These are phyloP conservation scores for Oncorhynchus tshawytscha DNA, from an alignment of 2,113 vertebrate genomes.

Conservation along the genomic window DNA sequence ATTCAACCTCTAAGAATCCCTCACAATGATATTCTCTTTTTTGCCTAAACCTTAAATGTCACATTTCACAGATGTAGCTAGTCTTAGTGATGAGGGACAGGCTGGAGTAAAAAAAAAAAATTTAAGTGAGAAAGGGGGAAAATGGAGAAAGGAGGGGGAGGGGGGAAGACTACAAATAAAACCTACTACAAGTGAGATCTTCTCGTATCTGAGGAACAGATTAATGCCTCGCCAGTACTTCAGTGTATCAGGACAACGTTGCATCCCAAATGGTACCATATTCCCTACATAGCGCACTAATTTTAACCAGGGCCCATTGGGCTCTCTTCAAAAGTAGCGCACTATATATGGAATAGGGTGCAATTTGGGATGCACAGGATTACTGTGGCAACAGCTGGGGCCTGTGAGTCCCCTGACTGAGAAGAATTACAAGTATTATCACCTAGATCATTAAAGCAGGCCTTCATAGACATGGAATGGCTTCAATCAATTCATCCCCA, in stretches of 20 bases:
- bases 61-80: constrained; percentile 75
- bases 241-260: constrained; percentile 57
- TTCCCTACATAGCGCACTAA: no score
- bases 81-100: constrained; percentile 58
- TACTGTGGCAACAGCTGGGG: constrained; percentile 91
- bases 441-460: constrained; percentile 99
- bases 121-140: constrained; percentile 9
- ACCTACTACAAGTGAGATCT: constrained; percentile 60
- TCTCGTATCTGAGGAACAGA: constrained; percentile 75
- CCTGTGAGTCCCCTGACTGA: constrained; percentile 96
- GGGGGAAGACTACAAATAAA: background rate
- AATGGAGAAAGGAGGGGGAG: constrained; percentile 28
- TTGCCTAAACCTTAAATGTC: constrained; percentile 73
- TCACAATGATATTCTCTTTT: constrained; percentile 25
- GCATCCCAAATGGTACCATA: no score
- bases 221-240: constrained; percentile 86
- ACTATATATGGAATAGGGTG: background rate
- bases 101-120: background rate
- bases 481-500: constrained; percentile 99
- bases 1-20: constrained; percentile 46
- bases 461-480: constrained; percentile 91
- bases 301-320: no score
- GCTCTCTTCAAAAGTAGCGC: constrained; percentile 27
- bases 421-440: constrained; percentile 99
- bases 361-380: constrained; percentile 80